Base-by-base conservation (phyloP, 2,113 vertebrate genomes). In the Neolamprologus sp. region DNA sequence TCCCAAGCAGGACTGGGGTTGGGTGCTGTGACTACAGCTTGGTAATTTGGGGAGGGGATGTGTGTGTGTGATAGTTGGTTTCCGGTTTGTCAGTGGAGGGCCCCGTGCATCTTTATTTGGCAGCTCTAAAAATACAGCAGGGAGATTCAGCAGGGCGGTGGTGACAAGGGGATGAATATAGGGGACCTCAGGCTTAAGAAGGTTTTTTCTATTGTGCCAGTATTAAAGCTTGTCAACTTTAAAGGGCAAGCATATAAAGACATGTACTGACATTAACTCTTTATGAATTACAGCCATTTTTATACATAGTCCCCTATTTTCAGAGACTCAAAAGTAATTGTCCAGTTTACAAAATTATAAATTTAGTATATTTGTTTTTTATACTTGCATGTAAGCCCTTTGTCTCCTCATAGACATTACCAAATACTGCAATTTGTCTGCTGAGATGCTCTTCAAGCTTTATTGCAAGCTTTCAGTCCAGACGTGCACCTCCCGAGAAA, bases 71-170 rank as follows among this genome's bases (percentile, higher is more conserved):
- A 85, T 80, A n/a, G 47, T 71, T 80, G 60, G 91, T 51, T 83
- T 78, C 71, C 23, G 23, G 3, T 65, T 84, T 85, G 85, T 88
- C 51, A 63, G 87, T 85, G 88, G 54, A 95, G 95, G 94, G 94
- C 82, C 85, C 95, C 94, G 91, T 88, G 90, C 94, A 94, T 95
- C 96, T 96, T 93, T 93, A 93, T 97, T 95, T 96, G 96, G 96
- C 93, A 87, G 80, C 10, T 86, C 97, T 98, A 97, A 98, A 97
- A 97, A 98, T 98, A 98, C 94, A 87, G 71, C 0, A 23, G 80
- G 92, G 91, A 80, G 81, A 85, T 85, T 73, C 10, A 5, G 51
- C 14, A 40, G 55, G 37, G 37, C 31, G 71, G 79, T 42, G 81
- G 60, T 17, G 13, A 19, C 68, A 31, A 35, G 57, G 37, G 55